Percentiles rank a stretch among this genome's conserved stretches.
Evolutionary conservation across 2,797 vertebrate species (phyloP).

Genomic region (Gymnodraco acuticeps): DNA sequence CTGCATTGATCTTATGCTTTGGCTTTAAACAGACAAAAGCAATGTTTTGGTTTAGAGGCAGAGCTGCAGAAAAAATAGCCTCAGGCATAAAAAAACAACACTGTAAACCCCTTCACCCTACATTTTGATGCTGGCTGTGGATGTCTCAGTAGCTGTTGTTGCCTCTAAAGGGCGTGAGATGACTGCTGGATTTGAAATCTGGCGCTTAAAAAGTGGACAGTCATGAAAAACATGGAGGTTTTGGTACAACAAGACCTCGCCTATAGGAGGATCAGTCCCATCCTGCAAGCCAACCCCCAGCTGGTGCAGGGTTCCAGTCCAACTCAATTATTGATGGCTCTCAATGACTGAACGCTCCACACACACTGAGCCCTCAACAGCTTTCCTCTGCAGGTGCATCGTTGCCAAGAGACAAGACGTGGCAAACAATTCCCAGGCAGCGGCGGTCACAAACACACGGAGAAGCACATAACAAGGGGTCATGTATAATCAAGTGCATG

Average conservation of each 20-base stretch:
- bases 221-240: constrained; percentile 26
- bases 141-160: constrained; percentile 24
- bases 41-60: constrained; percentile 33
- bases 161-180: constrained; percentile 29
- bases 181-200: constrained; percentile 13
- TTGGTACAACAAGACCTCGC: constrained; percentile 27
- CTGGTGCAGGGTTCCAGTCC: constrained; percentile 71
- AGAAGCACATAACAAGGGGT: constrained; percentile 62
- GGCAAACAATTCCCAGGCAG: constrained; percentile 63
- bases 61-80: constrained; percentile 37
- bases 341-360: constrained; percentile 65
- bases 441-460: constrained; percentile 45
- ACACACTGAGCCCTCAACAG: constrained; percentile 59
- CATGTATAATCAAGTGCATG: constrained; percentile 66
- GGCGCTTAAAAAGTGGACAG: constrained; percentile 21
- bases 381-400: constrained; percentile 69
- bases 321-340: constrained; percentile 83
- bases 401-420: constrained; percentile 79
- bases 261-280: constrained; percentile 43
- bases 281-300: constrained; percentile 70
- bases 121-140: constrained; percentile 9
- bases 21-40: constrained; percentile 40
- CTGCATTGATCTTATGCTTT: constrained; percentile 50
- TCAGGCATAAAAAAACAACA: background rate
- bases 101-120: constrained; percentile 27